Evolutionary conservation across 2,113 vertebrate genomes (phyloP).

Genomic region (Mustela nigripes): DNA sequence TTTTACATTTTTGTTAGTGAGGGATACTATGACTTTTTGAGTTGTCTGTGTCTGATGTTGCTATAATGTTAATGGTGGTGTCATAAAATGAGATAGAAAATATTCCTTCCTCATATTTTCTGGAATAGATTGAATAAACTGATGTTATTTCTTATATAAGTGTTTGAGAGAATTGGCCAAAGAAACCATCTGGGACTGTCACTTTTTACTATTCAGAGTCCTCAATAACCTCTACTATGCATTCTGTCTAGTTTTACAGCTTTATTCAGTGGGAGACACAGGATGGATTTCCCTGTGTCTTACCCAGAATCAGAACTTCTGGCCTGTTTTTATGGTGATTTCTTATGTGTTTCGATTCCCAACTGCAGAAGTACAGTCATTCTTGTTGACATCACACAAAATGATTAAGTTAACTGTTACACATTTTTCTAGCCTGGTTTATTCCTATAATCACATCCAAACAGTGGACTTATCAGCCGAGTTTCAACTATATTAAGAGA

Average conservation of each 20-base stretch:
- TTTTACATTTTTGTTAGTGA: background rate
- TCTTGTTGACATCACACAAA: background rate
- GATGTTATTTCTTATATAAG: background rate
- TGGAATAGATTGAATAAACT: constrained; percentile 2
- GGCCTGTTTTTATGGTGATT: background rate
- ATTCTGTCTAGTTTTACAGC: background rate
- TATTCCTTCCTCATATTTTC: background rate
- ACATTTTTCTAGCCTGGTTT: constrained; percentile 1
- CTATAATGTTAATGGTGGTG: background rate
- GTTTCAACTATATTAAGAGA: background rate
- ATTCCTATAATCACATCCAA: background rate
- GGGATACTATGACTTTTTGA: background rate
- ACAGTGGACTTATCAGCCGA: background rate
- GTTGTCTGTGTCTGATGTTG: background rate
- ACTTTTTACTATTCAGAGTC: constrained; percentile 3
- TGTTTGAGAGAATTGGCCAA: constrained; percentile 14
- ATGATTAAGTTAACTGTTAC: background rate
- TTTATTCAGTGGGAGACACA: background rate
- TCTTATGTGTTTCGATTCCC: background rate
- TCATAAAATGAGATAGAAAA: background rate
- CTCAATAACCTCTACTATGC: background rate
- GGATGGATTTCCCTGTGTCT: background rate
- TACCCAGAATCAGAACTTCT: background rate
- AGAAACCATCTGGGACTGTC: background rate
- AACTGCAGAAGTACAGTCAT: background rate